Evolutionary conservation across 2,797 vertebrate species (phyloP).

Genomic region (Galaxias olidus): DNA sequence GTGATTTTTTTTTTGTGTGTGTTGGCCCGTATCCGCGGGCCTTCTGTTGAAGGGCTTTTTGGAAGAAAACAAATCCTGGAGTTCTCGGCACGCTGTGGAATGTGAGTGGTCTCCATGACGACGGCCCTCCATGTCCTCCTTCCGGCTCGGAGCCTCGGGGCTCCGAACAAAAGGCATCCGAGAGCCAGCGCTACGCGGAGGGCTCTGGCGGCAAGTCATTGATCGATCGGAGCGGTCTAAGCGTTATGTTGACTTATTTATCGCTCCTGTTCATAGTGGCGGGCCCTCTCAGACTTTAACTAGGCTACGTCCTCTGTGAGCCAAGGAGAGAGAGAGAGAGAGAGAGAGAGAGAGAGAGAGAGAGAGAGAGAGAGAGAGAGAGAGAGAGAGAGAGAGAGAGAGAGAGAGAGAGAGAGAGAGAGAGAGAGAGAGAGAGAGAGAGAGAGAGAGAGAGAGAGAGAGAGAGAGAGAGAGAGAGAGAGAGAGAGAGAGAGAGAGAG

Average conservation of each 20-base stretch:
- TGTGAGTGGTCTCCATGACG: slow-evolving; percentile 65
- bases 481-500: not conserved
- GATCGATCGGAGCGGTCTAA: slow-evolving; percentile 40
- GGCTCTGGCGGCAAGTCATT: slow-evolving; percentile 32
- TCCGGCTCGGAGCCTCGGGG: slow-evolving; percentile 48
- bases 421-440: slow-evolving; percentile 3
- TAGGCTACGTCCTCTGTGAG: slow-evolving; percentile 44
- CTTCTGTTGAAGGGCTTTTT: slow-evolving; percentile 35
- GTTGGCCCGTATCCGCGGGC: slow-evolving; percentile 17
- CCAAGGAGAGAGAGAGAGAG: slow-evolving; percentile 8
- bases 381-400: not conserved
- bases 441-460: slow-evolving; percentile 7
- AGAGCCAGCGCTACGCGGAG: slow-evolving; percentile 33
- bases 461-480: slow-evolving; percentile 10
- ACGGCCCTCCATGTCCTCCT: slow-evolving; percentile 56
- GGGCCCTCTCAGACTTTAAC: slow-evolving; percentile 34
- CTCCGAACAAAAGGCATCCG: not conserved
- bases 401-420: slow-evolving; percentile 6
- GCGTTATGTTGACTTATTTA: slow-evolving; percentile 29
- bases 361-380: slow-evolving; percentile 14
- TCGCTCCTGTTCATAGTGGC: slow-evolving; percentile 39
- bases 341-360: not conserved
- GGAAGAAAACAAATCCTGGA: slow-evolving; percentile 47
- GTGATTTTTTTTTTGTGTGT: slow-evolving; percentile 31
- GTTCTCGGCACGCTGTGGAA: slow-evolving; percentile 62